phyloP scores from a whole-genome alignment of 2,888 invertebrate genomes.

The Orthosia gothica region DNA sequence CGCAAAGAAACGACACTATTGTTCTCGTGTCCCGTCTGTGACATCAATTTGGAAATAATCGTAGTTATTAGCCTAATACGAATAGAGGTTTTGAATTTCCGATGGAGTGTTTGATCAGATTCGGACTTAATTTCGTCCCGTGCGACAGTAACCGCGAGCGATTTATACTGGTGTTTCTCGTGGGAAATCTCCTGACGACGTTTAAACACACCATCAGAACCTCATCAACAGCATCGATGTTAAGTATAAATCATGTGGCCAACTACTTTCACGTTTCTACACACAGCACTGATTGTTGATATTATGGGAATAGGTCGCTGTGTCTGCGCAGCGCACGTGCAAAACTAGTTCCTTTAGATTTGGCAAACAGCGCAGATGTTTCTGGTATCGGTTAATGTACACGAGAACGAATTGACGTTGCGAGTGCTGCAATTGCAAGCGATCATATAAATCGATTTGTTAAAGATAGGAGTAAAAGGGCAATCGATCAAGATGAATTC shows the following conservation, averaged over 20 bases:
- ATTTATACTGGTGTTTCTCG: constrained; percentile 69
- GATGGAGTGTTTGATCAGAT: constrained; percentile 60
- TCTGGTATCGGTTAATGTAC: constrained; percentile 74
- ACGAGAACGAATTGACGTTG: constrained; percentile 72
- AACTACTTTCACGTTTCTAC: constrained; percentile 70
- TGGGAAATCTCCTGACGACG: constrained; percentile 73
- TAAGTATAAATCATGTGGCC: constrained; percentile 61
- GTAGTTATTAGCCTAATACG: constrained; percentile 76
- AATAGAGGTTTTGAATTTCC: constrained; percentile 66
- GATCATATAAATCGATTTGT: constrained; percentile 82
- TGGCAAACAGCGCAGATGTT: constrained; percentile 71
- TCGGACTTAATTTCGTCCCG: constrained; percentile 58
- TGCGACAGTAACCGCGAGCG: constrained; percentile 47
- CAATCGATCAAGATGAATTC: constrained; percentile 80
- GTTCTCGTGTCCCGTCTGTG: constrained; percentile 74
- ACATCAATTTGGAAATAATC: constrained; percentile 82
- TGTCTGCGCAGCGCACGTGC: constrained; percentile 69
- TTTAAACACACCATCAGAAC: constrained; percentile 73
- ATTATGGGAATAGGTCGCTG: constrained; percentile 61
- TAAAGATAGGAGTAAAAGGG: constrained; percentile 79
- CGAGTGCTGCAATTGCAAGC: constrained; percentile 78
- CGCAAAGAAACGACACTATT: constrained; percentile 75
- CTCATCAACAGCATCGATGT: constrained; percentile 72
- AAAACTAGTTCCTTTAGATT: constrained; percentile 70
- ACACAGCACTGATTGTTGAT: constrained; percentile 58